Percentiles rank a stretch among this genome's conserved stretches.
These are phyloP conservation scores for Apus apus DNA, from an alignment of 2,113 vertebrate species.

Conservation along the genomic window DNA sequence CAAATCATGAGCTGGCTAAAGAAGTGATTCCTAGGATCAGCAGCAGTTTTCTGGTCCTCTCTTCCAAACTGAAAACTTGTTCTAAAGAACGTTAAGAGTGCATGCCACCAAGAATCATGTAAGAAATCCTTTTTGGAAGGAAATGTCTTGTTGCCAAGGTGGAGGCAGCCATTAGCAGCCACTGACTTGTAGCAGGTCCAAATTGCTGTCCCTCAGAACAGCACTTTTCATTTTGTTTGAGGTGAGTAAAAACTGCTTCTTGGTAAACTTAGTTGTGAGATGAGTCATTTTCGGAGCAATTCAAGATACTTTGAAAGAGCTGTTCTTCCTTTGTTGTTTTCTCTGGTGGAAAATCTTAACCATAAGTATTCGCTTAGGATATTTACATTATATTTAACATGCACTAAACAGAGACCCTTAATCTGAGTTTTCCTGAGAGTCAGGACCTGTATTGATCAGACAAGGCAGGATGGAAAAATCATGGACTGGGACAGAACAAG, in stretches of 20 bases:
- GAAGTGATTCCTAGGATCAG: background rate
- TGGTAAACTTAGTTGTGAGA: background rate
- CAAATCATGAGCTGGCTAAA: background rate
- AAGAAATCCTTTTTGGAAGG: background rate
- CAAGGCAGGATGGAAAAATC: background rate
- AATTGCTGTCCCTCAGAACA: background rate
- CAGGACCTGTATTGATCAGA: background rate
- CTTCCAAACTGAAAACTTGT: background rate
- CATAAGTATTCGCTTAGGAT: background rate
- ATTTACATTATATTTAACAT: background rate
- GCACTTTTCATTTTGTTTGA: background rate
- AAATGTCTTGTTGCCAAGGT: background rate
- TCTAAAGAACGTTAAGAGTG: background rate
- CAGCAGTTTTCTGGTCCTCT: background rate
- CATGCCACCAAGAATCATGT: background rate
- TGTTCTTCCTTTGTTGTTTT: background rate
- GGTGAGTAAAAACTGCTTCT: background rate
- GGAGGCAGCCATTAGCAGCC: background rate
- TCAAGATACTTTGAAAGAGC: background rate
- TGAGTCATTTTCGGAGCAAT: background rate
- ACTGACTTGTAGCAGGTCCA: background rate
- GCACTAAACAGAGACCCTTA: background rate
- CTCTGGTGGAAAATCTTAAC: background rate
- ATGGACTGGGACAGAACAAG: background rate
- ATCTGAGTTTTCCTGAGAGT: background rate